These are phyloP conservation scores for Passer montanus DNA, from an alignment of 2,113 vertebrate species.

Conservation along the genomic window DNA sequence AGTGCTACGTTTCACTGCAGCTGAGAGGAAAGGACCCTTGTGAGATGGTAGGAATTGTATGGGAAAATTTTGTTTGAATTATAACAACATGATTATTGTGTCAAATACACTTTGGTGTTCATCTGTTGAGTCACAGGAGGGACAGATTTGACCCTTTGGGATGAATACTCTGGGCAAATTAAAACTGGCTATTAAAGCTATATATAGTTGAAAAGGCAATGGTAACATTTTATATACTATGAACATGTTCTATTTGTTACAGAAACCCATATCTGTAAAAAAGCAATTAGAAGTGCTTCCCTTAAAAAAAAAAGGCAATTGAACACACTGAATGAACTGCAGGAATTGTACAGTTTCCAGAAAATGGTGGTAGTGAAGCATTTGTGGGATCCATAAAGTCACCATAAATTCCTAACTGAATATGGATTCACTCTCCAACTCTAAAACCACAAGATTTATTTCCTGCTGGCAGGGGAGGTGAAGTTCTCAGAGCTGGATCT, in stretches of 20 bases:
- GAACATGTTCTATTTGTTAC: conserved; percentile 41
- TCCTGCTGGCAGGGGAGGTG: conserved; percentile 49
- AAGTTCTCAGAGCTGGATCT: background rate
- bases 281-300: conserved; percentile 59
- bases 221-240: background rate
- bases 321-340: conserved; percentile 56
- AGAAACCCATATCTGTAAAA: conserved; percentile 58
- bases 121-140: background rate
- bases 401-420: conserved; percentile 70
- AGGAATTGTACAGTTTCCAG: conserved; percentile 63
- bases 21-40: background rate
- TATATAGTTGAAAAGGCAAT: conserved; percentile 36
- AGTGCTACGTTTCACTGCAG: background rate
- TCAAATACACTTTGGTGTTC: background rate
- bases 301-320: conserved; percentile 37
- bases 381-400: conserved; percentile 70
- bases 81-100: background rate
- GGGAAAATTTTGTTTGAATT: background rate
- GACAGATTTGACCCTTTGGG: conserved; percentile 14
- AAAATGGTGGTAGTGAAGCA: conserved; percentile 65
- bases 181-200: conserved; percentile 35
- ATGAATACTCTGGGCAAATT: conserved; percentile 34
- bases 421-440: conserved; percentile 67
- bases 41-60: background rate
- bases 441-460: conserved; percentile 67